Evolutionary conservation across 2,113 vertebrate species (phyloP).

Genomic region (Psophia crepitans): DNA sequence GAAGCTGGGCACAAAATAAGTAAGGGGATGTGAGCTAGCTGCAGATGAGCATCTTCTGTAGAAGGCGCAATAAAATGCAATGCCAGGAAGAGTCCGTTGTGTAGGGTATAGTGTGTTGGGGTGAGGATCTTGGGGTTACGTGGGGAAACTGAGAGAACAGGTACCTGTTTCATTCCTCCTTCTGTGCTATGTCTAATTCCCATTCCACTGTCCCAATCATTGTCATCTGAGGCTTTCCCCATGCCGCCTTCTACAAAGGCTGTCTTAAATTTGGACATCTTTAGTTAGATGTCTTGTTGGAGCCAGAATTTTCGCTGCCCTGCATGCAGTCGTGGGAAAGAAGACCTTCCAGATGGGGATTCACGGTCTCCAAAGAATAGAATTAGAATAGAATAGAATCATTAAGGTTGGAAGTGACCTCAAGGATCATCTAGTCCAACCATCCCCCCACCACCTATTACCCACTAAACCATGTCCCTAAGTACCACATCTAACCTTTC

Average conservation of each 20-base stretch:
- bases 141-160: neutral
- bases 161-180: neutral
- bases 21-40: neutral
- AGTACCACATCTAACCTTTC: no score
- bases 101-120: rapidly evolving
- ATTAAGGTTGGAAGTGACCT: no score
- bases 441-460: no score
- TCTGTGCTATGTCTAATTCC: neutral
- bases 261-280: neutral
- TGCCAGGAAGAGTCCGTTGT: neutral
- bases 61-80: neutral
- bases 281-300: neutral
- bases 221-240: neutral
- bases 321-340: neutral
- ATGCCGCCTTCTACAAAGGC: neutral
- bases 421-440: no score
- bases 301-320: neutral
- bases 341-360: neutral
- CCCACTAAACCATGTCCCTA: no score
- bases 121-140: neutral
- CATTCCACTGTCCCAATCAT: neutral
- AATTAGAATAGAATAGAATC: no score
- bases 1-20: neutral
- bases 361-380: neutral
- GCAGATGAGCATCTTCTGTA: rapidly evolving